A percentile compares a stretch with the other conserved stretches of the same genome.
phyloP scores from a whole-genome alignment of 2,797 vertebrate genomes.

The Pempheris klunzingeri region DNA sequence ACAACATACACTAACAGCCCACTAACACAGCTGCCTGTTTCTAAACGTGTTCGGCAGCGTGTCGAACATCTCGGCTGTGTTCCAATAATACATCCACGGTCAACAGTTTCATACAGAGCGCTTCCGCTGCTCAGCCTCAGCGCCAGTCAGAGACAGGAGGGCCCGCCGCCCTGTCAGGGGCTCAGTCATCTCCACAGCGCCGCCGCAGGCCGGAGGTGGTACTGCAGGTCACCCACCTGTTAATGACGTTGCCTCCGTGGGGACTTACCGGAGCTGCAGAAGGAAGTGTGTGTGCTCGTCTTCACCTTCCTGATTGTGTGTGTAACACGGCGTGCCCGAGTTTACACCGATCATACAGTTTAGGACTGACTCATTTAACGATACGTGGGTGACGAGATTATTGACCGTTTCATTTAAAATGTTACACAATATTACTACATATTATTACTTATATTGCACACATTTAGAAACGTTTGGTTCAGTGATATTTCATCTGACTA shows the following conservation, averaged over 20 bases:
- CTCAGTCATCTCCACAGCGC: slow-evolving; percentile 39
- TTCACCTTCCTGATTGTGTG: background rate
- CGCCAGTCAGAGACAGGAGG: slow-evolving; percentile 8
- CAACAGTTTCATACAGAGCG: slow-evolving; percentile 13
- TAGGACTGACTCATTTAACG: background rate
- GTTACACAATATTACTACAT: no score
- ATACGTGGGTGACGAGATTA: background rate
- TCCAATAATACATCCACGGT: no score
- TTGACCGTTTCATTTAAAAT: background rate
- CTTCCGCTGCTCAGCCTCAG: slow-evolving; percentile 55
- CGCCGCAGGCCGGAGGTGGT: background rate
- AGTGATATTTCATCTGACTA: background rate
- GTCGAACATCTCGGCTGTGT: no score
- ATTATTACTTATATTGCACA: background rate
- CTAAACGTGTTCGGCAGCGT: background rate
- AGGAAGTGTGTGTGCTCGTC: background rate
- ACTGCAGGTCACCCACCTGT: background rate
- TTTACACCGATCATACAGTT: background rate
- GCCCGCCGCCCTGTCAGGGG: background rate
- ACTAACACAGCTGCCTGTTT: no score
- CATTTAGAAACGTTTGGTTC: background rate
- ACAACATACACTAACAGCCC: fast-evolving
- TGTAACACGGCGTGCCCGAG: background rate
- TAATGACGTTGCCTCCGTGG: background rate
- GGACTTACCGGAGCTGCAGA: no score